Evolutionary conservation across 2,888 invertebrate species (phyloP).

Genomic region (Andrena praecox): DNA sequence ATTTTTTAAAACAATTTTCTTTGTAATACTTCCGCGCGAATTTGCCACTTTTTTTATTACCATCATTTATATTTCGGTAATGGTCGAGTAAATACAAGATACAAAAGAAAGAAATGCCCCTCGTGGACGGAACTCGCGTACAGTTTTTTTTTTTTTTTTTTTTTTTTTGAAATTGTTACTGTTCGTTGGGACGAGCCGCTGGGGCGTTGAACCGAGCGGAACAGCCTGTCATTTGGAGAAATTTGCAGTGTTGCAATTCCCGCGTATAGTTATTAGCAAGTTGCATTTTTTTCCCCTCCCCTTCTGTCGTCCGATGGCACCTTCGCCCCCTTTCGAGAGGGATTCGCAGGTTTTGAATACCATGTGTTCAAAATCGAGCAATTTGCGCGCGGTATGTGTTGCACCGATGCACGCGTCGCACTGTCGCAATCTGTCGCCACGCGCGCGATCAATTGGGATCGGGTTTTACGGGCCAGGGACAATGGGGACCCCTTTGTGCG

Average conservation of each 20-base stretch:
- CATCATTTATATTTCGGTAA: no score
- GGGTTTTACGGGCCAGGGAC: slow-evolving; percentile 5
- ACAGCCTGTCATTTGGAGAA: neutral
- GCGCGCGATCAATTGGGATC: slow-evolving; percentile 5
- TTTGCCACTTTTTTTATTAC: no score
- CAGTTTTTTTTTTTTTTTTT: no score
- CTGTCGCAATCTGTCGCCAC: slow-evolving; percentile 30
- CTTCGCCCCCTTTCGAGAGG: neutral
- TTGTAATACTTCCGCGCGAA: no score
- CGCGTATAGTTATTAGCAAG: neutral
- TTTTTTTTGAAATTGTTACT: no score
- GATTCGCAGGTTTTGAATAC: neutral
- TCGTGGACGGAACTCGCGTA: no score
- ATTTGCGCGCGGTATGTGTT: slow-evolving; percentile 16
- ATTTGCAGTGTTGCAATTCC: neutral
- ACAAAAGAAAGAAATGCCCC: no score
- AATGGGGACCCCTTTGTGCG: neutral
- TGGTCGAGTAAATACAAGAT: no score
- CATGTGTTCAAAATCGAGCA: slow-evolving; percentile 26
- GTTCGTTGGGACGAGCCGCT: no score
- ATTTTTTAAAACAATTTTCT: no score
- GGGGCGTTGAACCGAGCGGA: no score
- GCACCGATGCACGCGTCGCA: slow-evolving; percentile 10
- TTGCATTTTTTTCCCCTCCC: neutral
- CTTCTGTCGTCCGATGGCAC: neutral